Conservation (phyloP, 2,797 vertebrate species). For the Acanthurus leucopareius region DNA sequence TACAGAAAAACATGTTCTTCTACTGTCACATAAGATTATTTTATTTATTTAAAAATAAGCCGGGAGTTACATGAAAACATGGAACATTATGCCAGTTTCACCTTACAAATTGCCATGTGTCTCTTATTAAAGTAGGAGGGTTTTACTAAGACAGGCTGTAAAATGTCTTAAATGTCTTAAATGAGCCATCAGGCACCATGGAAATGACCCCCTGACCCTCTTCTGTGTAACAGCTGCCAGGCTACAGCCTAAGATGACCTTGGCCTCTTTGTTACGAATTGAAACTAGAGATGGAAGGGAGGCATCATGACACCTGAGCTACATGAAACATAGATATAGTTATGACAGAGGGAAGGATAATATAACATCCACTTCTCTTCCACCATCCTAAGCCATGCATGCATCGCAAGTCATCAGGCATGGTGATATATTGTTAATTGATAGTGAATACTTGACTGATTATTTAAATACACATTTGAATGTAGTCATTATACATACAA, state of each 20-base stretch:
- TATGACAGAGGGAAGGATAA: constrained; percentile 57
- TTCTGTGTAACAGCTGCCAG: constrained; percentile 47
- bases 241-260: constrained; percentile 52
- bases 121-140: constrained; percentile 13
- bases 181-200: constrained; percentile 35
- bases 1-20: background rate
- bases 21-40: constrained; percentile 10
- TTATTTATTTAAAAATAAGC: constrained; percentile 44
- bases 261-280: constrained; percentile 64
- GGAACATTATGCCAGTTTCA: no score
- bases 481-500: constrained; percentile 10
- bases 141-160: constrained; percentile 1
- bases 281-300: constrained; percentile 69
- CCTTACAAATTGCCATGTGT: background rate
- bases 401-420: constrained; percentile 30
- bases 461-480: constrained; percentile 29
- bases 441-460: constrained; percentile 36
- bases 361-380: constrained; percentile 54
- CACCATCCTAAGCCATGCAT: constrained; percentile 10
- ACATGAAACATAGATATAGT: constrained; percentile 60
- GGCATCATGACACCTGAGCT: constrained; percentile 70
- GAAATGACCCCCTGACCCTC: constrained; percentile 51
- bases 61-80: no score
- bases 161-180: constrained; percentile 24
- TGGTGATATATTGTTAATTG: constrained; percentile 23